Base-by-base conservation (phyloP, 1,140 invertebrate genomes). In the Ceratina australensis region DNA sequence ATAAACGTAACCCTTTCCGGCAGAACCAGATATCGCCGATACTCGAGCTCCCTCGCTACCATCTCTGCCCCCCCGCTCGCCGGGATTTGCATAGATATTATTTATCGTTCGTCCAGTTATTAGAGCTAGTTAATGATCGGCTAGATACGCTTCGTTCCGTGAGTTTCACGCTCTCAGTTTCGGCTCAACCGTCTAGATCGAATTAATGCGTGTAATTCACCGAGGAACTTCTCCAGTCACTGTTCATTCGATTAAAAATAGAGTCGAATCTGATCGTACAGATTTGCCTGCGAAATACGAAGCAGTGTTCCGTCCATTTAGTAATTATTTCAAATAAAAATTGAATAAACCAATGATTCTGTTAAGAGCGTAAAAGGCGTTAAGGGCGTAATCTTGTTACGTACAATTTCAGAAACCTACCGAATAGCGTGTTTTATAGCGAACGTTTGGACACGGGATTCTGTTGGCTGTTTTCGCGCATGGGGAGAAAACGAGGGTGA, bases 1-100 rank as follows among this genome's bases (percentile, higher is more conserved):
- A 87, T 88, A 87, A 89, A 87, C 82, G 80, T 80, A 85, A 87
- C 82, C 83, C 80, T 86, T 86, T 85, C 82, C 81, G 77, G 84
- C 71, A 80, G 73, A 85, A 87, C 78, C 82, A 78, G 79, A 86
- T 82, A 72, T 67, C 69, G 28, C 47, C 42, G 56, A 57, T 80
- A 80, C 69, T 24, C 33, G 66, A 24, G 24, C 22, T 24, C 33
- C 33, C 18, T 28, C 54, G 65, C 64, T 71, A 24, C 56, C 54
- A 49, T 68, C 20, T 61, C 47, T 8, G 56, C 20, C 3, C 1
- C n/a, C 49, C 33, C 50, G n/a, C 33, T 24, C 22, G 10, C 18
- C n/a, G 42, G 47, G 57, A 80, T 80, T 49, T 60, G 26, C 72
- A 42, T 42, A 42, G 33, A 63, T 71, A 71, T 80, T 82, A 80